Evolutionary conservation across 2,113 vertebrate genomes (phyloP).

Genomic region (Talpa occidentalis): DNA sequence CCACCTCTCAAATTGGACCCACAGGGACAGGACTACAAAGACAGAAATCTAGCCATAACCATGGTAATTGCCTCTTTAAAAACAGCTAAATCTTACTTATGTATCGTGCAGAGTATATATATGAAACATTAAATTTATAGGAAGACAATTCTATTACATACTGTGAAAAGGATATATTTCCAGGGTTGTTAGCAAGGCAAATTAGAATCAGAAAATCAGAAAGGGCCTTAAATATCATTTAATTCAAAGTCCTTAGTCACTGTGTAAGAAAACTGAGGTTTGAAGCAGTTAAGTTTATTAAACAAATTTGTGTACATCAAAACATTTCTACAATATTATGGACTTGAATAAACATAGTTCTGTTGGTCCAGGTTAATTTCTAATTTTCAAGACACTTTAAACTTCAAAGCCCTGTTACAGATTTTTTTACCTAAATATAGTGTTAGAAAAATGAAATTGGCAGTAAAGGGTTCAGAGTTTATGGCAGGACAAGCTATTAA

Average conservation of each 20-base stretch:
- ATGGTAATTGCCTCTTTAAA: constrained; percentile 66
- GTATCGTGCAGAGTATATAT: constrained; percentile 53
- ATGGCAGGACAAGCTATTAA: neutral
- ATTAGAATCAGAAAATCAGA: constrained; percentile 43
- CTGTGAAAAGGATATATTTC: constrained; percentile 9
- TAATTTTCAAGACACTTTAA: constrained; percentile 26
- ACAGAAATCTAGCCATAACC: constrained; percentile 54
- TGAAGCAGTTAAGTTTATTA: neutral
- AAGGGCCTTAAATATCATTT: constrained; percentile 10
- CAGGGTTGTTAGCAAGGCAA: constrained; percentile 43
- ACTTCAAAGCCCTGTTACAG: neutral
- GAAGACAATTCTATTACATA: constrained; percentile 25
- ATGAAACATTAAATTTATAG: constrained; percentile 60
- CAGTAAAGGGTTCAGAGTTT: neutral
- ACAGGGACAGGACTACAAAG: constrained; percentile 30
- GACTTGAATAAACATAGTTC: neutral
- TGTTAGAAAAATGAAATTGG: constrained; percentile 1
- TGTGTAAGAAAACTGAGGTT: neutral
- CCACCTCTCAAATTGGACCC: constrained; percentile 44
- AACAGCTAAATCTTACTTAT: constrained; percentile 65
- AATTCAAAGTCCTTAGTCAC: neutral
- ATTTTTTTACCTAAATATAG: neutral
- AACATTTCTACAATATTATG: neutral
- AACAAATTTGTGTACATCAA: constrained; percentile 25
- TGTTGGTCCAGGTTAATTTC: neutral